Conservation (phyloP, 2,888 invertebrate species). For the Aporophyla lueneburgensis region DNA sequence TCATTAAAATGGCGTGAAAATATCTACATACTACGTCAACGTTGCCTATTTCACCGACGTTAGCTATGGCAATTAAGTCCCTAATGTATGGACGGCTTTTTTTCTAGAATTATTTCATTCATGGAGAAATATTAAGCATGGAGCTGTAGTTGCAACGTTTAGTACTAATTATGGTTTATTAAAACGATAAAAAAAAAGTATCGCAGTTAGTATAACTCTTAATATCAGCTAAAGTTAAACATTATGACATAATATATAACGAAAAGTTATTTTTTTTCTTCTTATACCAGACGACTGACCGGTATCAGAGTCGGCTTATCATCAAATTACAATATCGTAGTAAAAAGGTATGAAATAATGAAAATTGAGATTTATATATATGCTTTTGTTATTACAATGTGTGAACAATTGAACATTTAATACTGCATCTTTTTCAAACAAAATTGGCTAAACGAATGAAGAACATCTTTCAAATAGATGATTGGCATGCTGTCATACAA, state of each 20-base stretch:
- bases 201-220: not conserved
- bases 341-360: not conserved
- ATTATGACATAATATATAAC: too few species aligned
- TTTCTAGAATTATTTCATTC: constrained; percentile 6
- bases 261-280: not conserved
- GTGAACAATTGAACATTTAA: not conserved
- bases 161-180: not conserved
- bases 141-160: not conserved
- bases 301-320: not conserved
- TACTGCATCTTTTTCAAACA: not conserved
- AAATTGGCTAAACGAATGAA: not conserved
- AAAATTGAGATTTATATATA: not conserved
- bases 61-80: constrained; percentile 11
- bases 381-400: not conserved
- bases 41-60: constrained; percentile 13
- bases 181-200: not conserved
- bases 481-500: not conserved
- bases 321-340: constrained; percentile 8
- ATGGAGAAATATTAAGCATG: not conserved
- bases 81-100: constrained; percentile 11
- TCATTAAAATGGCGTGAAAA: constrained; percentile 36
- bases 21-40: constrained; percentile 9
- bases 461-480: not conserved
- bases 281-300: not conserved
- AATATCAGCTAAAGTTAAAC: not conserved